Evolutionary conservation across 92 coral and sea anemone species (phyloP).

Genomic region (Parazoanthus swiftii): DNA sequence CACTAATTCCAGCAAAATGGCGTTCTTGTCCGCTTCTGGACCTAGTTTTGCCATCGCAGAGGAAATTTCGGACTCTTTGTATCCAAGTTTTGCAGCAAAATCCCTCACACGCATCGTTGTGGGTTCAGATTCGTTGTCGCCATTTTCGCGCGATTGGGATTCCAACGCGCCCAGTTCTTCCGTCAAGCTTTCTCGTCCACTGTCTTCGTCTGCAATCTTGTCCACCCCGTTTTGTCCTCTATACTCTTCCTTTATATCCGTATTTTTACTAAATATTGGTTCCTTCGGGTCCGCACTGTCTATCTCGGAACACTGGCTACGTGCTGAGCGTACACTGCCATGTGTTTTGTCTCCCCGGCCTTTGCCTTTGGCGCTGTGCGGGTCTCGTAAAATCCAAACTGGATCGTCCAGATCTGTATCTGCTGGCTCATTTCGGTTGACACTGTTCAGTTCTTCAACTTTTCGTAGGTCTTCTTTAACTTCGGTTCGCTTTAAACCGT

Average conservation of each 20-base stretch:
- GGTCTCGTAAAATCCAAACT: slow-evolving; percentile 17
- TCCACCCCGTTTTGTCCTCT: not conserved
- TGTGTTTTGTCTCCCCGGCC: slow-evolving; percentile 31
- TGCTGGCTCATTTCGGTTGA: not conserved
- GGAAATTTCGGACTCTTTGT: slow-evolving; percentile 70
- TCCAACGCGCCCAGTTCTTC: not conserved
- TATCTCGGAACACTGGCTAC: not conserved
- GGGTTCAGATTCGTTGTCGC: slow-evolving; percentile 31
- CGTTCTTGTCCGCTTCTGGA: slow-evolving; percentile 77
- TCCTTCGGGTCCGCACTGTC: not conserved
- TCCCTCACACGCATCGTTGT: slow-evolving; percentile 54
- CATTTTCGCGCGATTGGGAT: slow-evolving; percentile 38
- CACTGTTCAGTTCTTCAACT: slow-evolving; percentile 23
- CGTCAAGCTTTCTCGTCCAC: slow-evolving; percentile 19
- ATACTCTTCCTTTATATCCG: not conserved
- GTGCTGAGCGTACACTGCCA: slow-evolving; percentile 8
- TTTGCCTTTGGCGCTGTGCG: slow-evolving; percentile 21
- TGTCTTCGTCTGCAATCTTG: not conserved
- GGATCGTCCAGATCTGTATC: slow-evolving; percentile 11
- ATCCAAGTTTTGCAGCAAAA: slow-evolving; percentile 85
- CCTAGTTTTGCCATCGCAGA: slow-evolving; percentile 83
- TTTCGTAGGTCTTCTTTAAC: slow-evolving; percentile 36
- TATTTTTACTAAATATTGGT: not conserved
- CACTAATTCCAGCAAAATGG: slow-evolving; percentile 75
- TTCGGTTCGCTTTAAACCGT: slow-evolving; percentile 45